phyloP scores from a whole-genome alignment of 2,888 invertebrate species.

The Diarsia dahlii region DNA sequence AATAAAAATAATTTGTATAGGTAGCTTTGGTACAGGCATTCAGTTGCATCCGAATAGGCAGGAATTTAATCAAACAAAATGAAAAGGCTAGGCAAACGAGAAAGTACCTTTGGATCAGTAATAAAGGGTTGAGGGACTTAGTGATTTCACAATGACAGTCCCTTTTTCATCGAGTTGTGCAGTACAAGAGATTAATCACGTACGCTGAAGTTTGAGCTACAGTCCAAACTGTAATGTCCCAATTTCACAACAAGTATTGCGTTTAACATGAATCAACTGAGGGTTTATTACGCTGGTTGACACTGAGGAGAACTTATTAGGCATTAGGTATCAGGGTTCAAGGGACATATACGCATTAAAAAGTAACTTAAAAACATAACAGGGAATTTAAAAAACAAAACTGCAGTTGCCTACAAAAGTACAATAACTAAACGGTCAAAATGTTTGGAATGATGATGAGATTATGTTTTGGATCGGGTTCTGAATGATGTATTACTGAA shows the following conservation, averaged over 20 bases:
- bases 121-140: conserved; percentile 5
- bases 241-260: conserved; percentile 1
- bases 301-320: not conserved
- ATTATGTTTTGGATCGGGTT: not conserved
- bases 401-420: not conserved
- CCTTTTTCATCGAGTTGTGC: not conserved
- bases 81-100: not conserved
- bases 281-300: not conserved
- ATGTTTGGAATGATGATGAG: not conserved
- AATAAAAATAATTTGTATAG: not conserved
- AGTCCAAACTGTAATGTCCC: conserved; percentile 13
- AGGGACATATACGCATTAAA: not conserved
- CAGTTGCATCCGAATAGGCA: not conserved
- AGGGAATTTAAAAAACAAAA: not conserved
- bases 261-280: not conserved
- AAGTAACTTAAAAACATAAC: too few relatives aligned
- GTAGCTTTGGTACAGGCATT: not conserved
- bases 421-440: not conserved
- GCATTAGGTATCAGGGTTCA: not conserved
- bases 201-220: conserved; percentile 4
- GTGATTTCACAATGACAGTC: conserved; percentile 11
- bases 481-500: not conserved
- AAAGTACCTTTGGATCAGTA: not conserved
- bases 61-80: not conserved
- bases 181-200: conserved; percentile 48